A percentile compares a stretch with the other conserved stretches of the same genome.
phyloP scores from a whole-genome alignment of 2,888 invertebrate species.

The Apamea epomidion region DNA sequence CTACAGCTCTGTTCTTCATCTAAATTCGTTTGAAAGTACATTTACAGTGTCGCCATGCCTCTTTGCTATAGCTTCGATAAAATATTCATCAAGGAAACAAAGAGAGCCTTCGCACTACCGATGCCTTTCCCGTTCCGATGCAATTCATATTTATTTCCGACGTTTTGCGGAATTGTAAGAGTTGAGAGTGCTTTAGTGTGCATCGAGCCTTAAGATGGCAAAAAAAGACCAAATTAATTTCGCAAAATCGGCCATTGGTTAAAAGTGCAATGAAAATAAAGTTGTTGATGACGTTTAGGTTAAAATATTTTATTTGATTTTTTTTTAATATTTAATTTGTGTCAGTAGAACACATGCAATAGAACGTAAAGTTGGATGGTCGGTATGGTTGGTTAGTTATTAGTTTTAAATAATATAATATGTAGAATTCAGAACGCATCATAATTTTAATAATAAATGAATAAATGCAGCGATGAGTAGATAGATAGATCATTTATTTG shows the following conservation, averaged over 20 bases:
- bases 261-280: background rate
- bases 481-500: too few relatives aligned
- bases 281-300: background rate
- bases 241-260: background rate
- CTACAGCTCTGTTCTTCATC: constrained; percentile 10
- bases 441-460: background rate
- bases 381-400: background rate
- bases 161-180: constrained; percentile 2
- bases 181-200: background rate
- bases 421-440: background rate
- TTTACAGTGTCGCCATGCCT: constrained; percentile 7
- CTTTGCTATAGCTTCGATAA: constrained; percentile 52
- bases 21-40: constrained; percentile 23
- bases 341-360: too few relatives aligned
- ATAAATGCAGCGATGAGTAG: too few relatives aligned
- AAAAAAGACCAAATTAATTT: background rate
- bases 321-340: background rate
- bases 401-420: too few relatives aligned
- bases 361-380: background rate
- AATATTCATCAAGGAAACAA: constrained; percentile 56
- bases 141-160: constrained; percentile 54
- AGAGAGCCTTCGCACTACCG: constrained; percentile 31
- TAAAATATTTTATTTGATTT: background rate
- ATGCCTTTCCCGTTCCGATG: constrained; percentile 42
- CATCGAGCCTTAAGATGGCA: background rate